phyloP scores from a whole-genome alignment of 2,113 vertebrate species.

The Otus sunia region DNA sequence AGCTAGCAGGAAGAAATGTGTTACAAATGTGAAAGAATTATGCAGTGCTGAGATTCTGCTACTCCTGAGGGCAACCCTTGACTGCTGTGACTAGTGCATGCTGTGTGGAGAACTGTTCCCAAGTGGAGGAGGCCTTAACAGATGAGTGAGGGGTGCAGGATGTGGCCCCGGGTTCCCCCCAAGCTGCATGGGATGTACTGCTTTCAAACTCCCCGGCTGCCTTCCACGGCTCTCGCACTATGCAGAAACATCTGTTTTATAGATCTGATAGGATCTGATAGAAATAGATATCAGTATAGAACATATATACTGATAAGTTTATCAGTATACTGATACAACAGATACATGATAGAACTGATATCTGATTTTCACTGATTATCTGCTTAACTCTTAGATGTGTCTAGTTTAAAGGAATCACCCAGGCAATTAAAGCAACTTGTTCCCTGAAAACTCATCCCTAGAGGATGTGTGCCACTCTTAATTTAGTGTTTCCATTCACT shows the following conservation, averaged over 20 bases:
- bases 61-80: background rate
- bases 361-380: too few species aligned
- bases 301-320: too few species aligned
- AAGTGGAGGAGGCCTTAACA: background rate
- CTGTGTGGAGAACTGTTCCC: background rate
- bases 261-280: too few species aligned
- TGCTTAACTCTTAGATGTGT: background rate
- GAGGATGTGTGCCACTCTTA: background rate
- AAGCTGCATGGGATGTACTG: background rate
- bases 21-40: conserved; percentile 13
- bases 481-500: background rate
- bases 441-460: background rate
- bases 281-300: too few species aligned
- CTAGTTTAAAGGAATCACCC: background rate
- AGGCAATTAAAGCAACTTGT: background rate
- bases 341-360: too few species aligned
- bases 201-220: background rate
- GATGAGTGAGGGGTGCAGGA: background rate
- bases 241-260: conserved; percentile 42
- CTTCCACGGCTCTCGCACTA: background rate
- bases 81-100: background rate
- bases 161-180: background rate
- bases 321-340: too few species aligned
- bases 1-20: conserved; percentile 16
- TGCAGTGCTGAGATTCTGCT: background rate